Evolutionary conservation across 2,797 vertebrate species (phyloP), one percentile per base, ranked within the genome.

Genomic region (Chiloscyllium punctatum): DNA sequence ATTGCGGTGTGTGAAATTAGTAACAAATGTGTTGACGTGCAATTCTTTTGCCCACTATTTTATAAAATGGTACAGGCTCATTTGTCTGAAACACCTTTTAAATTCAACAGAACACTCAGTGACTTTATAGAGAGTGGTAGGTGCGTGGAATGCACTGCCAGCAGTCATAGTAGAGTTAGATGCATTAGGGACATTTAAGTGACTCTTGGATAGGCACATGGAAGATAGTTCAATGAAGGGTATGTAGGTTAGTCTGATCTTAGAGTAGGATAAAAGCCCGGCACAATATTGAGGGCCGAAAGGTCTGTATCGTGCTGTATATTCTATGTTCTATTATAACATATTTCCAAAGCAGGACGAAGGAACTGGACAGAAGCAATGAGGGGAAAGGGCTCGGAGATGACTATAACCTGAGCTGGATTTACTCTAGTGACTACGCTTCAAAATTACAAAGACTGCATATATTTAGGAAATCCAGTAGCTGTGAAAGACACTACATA

Each of bases 11-110:
- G 90, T 42, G 90, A 92, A 92, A 92, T 92, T 68, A 69, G 90
- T 92, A 92, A 92, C 90, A 69, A 92, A 92, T 92, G 90, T 92
- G 90, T 92, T 92, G 90, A 69, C 23, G 21, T 92, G 90, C 62
- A 68, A 25, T 25, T 92, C 21, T 66, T 92, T 92, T 69, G 90
- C n/a, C 37, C 66, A 25, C 66, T 69, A 69, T 69, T 92, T 92
- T 11, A 37, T 69, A 25, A 42, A 92, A 66, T 30, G 33, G 21
- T 69, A 92, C 13, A n/a, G 42, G 37, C n/a, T n/a, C n/a, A 69
- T 69, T 92, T 92, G 66, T 92, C n/a, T 92, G 37, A 68, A 69
- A 27, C 9, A 21, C n/a, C 66, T 92, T 92, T 21, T 25, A 42
- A 42, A 8, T 42, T 69, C 90, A 92, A 92, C n/a, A 42, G 69